Evolutionary conservation across 2,888 invertebrate genomes (phyloP), one percentile per base, ranked within the genome.

Genomic region (Pachliopta kotzebuea): DNA sequence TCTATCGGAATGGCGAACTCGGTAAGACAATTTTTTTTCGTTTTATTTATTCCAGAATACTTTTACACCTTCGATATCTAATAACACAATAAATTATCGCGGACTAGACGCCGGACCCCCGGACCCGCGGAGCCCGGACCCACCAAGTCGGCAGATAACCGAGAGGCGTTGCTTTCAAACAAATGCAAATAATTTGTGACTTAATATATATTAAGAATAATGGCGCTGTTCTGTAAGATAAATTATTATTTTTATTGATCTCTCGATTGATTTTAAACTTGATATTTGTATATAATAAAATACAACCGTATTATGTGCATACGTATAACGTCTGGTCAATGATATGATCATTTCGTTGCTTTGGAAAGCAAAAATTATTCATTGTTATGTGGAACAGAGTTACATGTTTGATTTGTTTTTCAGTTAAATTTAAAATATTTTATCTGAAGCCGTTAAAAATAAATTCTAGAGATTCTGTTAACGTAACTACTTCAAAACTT

Each of bases 191-290:
- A 70, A 66, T 70, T 71, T 67, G 68, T 66, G 70, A 69, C 63
- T 69, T 67, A 58, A 67, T 71, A 72, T 73, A 68, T 73, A n/a
- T n/a, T n/a, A 71, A 71, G 61, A 61, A 71, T 71, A 70, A 71
- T 55, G 63, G 58, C 26, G 8, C 52, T 67, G 68, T 69, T 60
- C 70, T 58, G 49, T 23, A 62, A 9, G 31, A 26, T 14, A 2
- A 29, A 21, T 49, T 45, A 55, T 45, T 45, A 20, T 21, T 7
- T 29, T 49, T 23, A 9, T 56, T 8, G 14, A 37, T 37, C 14
- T 37, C 37, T 9, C 3, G 31, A 31, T 31, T 31, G 1, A 31
- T 8, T 2, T 31, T 29, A 54, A n/a, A 20, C 20, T 7, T n/a
- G 14, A 26, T 49, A 4, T 20, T 20, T 49, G n/a, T 49, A 20